Evolutionary conservation across 2,113 vertebrate genomes (phyloP), one percentile per base, ranked within the genome.

Genomic region (Gymnobelideus leadbeateri): DNA sequence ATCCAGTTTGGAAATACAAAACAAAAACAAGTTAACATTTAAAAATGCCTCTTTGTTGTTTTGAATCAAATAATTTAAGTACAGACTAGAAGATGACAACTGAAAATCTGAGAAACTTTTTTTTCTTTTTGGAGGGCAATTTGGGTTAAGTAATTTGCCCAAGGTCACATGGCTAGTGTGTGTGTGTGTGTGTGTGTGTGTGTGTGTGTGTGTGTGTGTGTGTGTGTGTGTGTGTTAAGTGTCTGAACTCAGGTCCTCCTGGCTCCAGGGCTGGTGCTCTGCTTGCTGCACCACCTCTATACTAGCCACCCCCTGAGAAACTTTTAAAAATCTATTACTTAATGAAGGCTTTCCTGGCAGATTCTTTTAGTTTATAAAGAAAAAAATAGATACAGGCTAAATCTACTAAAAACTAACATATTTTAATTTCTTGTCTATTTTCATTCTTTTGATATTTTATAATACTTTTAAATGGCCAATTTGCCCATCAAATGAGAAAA

Each of bases 1-100:
- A 77, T 95, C 91, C 94, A 95, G 52, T 61, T 89, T 0, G 25
- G 77, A 91, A 49, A 16, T 95, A 84, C 89, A 96, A 93, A 93
- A 95, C 95, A 91, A 96, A 94, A 93, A 92, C 53, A 43, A 94
- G 54, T 50, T 8, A 93, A 37, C 26, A 53, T 7, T 26, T 37
- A 57, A 97, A 97, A 97, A 94, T 91, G 55, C 51, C 8, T 84
- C 50, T 91, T 84, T 55, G 54, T 3, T 52, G 92, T 90, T 77
- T 24, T 0, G 24, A 93, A 94, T 3, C 68, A 68, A 31, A 0
- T 93, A 94, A 90, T 94, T n/a, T 57, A 92, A 57, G 24, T 54
- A 93, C 47, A 77, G 12, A 54, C 51, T 94, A 52, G 91, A 95
- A 91, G 94, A 14, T 26, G 50, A 57, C 57, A 93, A 94, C 91